Percentiles rank a stretch among this genome's conserved stretches.
Conservation (phyloP, 2,888 invertebrate species). For the Athalia circularis region DNA sequence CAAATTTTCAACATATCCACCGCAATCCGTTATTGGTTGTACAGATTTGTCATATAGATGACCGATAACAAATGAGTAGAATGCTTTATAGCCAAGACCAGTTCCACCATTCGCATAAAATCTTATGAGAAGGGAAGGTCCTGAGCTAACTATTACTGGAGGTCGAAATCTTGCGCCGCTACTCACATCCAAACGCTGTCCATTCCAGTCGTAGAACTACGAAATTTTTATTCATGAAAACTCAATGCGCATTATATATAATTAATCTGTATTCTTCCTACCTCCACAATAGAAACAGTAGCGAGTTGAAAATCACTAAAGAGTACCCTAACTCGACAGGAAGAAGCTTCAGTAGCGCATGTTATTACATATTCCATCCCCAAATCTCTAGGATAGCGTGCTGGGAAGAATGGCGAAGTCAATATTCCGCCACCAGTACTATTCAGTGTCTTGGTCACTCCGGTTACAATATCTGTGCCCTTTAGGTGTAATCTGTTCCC, state of each 20-base stretch:
- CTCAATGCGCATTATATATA: too few species aligned
- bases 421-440: constrained; percentile 76
- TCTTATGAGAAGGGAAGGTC: constrained; percentile 79
- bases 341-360: constrained; percentile 75
- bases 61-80: constrained; percentile 76
- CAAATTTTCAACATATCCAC: constrained; percentile 82
- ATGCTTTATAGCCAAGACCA: constrained; percentile 81
- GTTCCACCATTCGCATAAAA: constrained; percentile 84
- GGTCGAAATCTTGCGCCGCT: constrained; percentile 83
- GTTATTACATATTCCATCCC: constrained; percentile 80
- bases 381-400: constrained; percentile 81
- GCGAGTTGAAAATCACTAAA: constrained; percentile 83
- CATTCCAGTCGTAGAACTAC: constrained; percentile 82
- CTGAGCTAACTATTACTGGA: constrained; percentile 80
- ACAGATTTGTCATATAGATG: constrained; percentile 66
- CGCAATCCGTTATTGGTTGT: constrained; percentile 78
- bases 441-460: constrained; percentile 64
- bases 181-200: constrained; percentile 80
- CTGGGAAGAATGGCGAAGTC: constrained; percentile 82
- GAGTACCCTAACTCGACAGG: constrained; percentile 79
- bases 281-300: constrained; percentile 81
- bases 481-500: constrained; percentile 76
- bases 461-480: constrained; percentile 61
- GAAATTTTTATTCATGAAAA: constrained; percentile 42
- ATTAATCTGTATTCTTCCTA: constrained; percentile 57